phyloP scores from a whole-genome alignment of 2,797 vertebrate species.

The Ctenopoma kingsleyae region DNA sequence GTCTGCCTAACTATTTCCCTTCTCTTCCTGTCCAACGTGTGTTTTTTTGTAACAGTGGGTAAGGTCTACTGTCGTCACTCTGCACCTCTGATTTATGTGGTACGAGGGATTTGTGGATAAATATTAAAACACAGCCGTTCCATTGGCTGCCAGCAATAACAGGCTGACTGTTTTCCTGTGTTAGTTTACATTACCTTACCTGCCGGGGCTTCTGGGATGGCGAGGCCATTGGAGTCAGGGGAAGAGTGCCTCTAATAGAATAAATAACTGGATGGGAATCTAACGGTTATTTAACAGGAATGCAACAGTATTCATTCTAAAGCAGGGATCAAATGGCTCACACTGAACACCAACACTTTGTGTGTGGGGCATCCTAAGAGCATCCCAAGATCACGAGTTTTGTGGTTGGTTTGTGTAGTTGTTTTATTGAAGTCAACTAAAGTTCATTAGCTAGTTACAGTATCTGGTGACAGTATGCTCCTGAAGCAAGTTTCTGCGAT shows the following conservation, averaged over 20 bases:
- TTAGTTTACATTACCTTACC: constrained; percentile 73
- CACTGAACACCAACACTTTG: constrained; percentile 15
- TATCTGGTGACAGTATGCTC: not conserved
- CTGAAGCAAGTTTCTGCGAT: not conserved
- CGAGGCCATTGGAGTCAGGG: constrained; percentile 32
- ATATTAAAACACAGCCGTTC: constrained; percentile 78
- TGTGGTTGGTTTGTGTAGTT: not conserved
- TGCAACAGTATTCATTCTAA: constrained; percentile 1
- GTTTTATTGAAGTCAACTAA: not conserved
- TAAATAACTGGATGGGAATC: not conserved
- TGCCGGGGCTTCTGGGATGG: constrained; percentile 46
- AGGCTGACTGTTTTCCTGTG: constrained; percentile 80
- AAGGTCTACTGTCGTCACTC: constrained; percentile 63
- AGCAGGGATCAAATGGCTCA: constrained; percentile 15
- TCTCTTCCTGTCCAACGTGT: constrained; percentile 68
- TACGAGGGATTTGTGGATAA: constrained; percentile 74
- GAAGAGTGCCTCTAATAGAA: constrained; percentile 5
- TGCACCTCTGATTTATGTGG: constrained; percentile 75
- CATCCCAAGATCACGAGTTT: too few relatives aligned
- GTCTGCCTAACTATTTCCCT: constrained; percentile 69
- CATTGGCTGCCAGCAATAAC: constrained; percentile 80
- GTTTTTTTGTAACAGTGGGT: constrained; percentile 67
- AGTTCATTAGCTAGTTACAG: not conserved
- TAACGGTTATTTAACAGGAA: constrained; percentile 36
- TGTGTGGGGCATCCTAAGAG: too few relatives aligned